A percentile compares a stretch with the other conserved stretches of the same genome.
These are phyloP conservation scores for Volucella bombylans DNA, from an alignment of 2,888 invertebrate genomes.

Conservation along the genomic window DNA sequence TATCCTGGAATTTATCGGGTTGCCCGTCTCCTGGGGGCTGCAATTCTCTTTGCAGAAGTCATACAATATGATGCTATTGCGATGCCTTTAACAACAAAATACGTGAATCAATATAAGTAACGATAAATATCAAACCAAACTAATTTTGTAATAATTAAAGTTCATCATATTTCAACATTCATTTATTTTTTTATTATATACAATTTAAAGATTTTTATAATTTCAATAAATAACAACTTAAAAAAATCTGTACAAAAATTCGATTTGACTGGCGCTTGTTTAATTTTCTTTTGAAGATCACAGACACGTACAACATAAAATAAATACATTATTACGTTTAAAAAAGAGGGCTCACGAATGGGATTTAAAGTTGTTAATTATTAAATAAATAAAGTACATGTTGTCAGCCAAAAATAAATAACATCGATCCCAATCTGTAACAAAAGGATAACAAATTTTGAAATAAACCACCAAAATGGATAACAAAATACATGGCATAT, in stretches of 20 bases:
- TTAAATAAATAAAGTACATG: constrained; percentile 1
- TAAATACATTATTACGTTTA: constrained; percentile 1
- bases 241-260: neutral
- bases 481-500: neutral
- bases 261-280: too few species aligned
- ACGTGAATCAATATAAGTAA: too few species aligned
- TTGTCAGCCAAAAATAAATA: constrained; percentile 58
- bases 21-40: too few species aligned
- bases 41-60: too few species aligned
- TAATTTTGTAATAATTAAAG: too few species aligned
- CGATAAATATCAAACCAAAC: too few species aligned
- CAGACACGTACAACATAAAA: neutral
- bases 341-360: constrained; percentile 4
- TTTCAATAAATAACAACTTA: neutral
- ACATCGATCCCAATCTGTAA: constrained; percentile 66
- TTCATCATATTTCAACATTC: too few species aligned
- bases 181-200: too few species aligned
- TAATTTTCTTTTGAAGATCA: too few species aligned
- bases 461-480: neutral
- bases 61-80: too few species aligned
- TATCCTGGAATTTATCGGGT: too few species aligned
- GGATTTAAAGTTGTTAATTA: constrained; percentile 4
- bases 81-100: too few species aligned
- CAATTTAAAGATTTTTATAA: neutral
- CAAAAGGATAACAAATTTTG: constrained; percentile 23